These are phyloP conservation scores for Hesperia comma DNA, from an alignment of 2,888 invertebrate species.

Conservation along the genomic window DNA sequence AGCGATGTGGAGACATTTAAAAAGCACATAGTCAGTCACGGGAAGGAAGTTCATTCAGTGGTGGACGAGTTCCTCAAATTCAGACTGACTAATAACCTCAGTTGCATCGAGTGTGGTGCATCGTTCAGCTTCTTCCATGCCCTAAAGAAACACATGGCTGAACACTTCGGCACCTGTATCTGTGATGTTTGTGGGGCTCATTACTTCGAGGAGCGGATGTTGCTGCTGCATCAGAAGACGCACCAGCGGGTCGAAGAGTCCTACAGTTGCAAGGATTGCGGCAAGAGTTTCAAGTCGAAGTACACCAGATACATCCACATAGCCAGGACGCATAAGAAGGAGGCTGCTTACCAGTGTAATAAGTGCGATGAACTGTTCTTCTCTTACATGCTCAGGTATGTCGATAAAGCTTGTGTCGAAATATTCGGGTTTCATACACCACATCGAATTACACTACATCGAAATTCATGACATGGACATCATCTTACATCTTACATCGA, in stretches of 20 bases:
- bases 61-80: slow-evolving; percentile 65
- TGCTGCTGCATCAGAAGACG: slow-evolving; percentile 67
- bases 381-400: slow-evolving; percentile 59
- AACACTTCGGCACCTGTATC: slow-evolving; percentile 71
- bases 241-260: slow-evolving; percentile 68
- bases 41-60: slow-evolving; percentile 48
- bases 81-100: slow-evolving; percentile 55
- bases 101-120: slow-evolving; percentile 52
- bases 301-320: slow-evolving; percentile 69
- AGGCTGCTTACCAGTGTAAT: slow-evolving; percentile 70
- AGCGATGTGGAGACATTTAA: slow-evolving; percentile 58
- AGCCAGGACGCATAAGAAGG: slow-evolving; percentile 65
- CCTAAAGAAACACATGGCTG: slow-evolving; percentile 71
- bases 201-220: slow-evolving; percentile 75
- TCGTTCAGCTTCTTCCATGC: slow-evolving; percentile 66
- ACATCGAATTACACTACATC: too few species aligned
- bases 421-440: too few species aligned
- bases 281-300: slow-evolving; percentile 71
- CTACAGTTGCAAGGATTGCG: slow-evolving; percentile 77
- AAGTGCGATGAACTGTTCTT: slow-evolving; percentile 72
- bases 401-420: not conserved
- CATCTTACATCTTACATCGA: too few species aligned
- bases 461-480: too few species aligned
- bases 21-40: slow-evolving; percentile 57
- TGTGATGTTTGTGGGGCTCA: slow-evolving; percentile 75